These are phyloP conservation scores for Huso huso DNA, from an alignment of 2,797 vertebrate genomes.

Conservation along the genomic window DNA sequence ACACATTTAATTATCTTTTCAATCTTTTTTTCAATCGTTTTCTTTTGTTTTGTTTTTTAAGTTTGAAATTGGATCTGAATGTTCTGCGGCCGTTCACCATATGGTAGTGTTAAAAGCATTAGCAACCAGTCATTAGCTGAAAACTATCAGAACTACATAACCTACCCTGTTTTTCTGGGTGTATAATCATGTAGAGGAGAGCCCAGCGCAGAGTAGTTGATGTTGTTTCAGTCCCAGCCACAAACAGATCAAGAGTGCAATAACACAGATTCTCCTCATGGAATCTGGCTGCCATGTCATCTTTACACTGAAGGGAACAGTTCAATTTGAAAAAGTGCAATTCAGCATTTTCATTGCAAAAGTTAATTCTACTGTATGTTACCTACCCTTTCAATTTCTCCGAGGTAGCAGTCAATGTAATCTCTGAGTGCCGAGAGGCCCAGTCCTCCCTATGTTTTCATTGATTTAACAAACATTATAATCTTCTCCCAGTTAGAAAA, in stretches of 20 bases:
- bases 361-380: not conserved
- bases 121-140: no score
- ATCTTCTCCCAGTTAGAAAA: conserved; percentile 23
- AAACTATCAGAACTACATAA: fast-evolving
- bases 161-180: conserved; percentile 73
- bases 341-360: not conserved
- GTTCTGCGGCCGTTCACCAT: no score
- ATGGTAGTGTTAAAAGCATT: no score
- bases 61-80: not conserved
- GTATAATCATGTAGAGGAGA: conserved; percentile 61
- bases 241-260: conserved; percentile 66
- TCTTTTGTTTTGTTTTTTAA: not conserved
- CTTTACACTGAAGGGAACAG: conserved; percentile 4
- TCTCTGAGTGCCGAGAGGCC: conserved; percentile 42
- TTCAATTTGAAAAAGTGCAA: not conserved
- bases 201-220: conserved; percentile 74
- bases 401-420: conserved; percentile 53
- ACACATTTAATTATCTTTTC: not conserved
- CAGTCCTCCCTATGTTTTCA: conserved; percentile 44
- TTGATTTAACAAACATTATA: conserved; percentile 24
- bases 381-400: conserved; percentile 54
- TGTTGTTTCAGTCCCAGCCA: conserved; percentile 78
- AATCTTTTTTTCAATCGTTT: not conserved
- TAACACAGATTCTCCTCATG: conserved; percentile 54
- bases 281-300: conserved; percentile 17